Conservation (phyloP, 2,888 invertebrate genomes). For the Drosophila aldrichi region DNA sequence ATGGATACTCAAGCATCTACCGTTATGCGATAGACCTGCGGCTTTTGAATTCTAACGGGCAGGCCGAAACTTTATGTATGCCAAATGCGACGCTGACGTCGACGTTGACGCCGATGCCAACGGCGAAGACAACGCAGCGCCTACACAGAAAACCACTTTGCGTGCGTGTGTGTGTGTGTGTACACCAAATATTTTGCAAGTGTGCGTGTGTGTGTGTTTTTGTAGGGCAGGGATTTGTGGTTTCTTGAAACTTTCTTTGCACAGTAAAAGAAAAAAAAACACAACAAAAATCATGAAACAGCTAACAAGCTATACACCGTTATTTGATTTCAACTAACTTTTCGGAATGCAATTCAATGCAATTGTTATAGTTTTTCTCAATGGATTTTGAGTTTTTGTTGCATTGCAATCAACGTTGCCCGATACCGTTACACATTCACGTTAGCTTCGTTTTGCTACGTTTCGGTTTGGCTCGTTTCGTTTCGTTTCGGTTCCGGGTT, state of each 20-base stretch:
- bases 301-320: not conserved
- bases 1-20: conserved; percentile 13
- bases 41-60: conserved; percentile 35
- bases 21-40: conserved; percentile 27
- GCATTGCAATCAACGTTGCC: conserved; percentile 34
- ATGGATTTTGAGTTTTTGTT: conserved; percentile 20
- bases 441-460: conserved; percentile 28
- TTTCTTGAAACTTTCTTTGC: conserved; percentile 14
- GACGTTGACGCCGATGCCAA: conserved; percentile 16
- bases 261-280: conserved; percentile 26
- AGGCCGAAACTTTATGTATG: conserved; percentile 52
- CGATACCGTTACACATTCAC: conserved; percentile 49
- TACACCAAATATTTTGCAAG: conserved; percentile 42
- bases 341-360: not conserved
- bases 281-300: not conserved
- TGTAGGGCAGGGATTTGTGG: conserved; percentile 49
- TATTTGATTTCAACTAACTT: conserved; percentile 11
- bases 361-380: conserved; percentile 9
- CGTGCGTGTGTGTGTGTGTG: conserved; percentile 24
- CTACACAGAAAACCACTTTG: conserved; percentile 24
- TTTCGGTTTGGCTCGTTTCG: conserved; percentile 17
- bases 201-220: conserved; percentile 18
- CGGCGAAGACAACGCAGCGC: conserved; percentile 20
- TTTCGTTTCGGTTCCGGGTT: conserved; percentile 26
- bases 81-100: conserved; percentile 40